A percentile compares a stretch with the other conserved stretches of the same genome.
Evolutionary conservation across 2,888 invertebrate species (phyloP).

Genomic region (Chalcosyrphus nemorum): DNA sequence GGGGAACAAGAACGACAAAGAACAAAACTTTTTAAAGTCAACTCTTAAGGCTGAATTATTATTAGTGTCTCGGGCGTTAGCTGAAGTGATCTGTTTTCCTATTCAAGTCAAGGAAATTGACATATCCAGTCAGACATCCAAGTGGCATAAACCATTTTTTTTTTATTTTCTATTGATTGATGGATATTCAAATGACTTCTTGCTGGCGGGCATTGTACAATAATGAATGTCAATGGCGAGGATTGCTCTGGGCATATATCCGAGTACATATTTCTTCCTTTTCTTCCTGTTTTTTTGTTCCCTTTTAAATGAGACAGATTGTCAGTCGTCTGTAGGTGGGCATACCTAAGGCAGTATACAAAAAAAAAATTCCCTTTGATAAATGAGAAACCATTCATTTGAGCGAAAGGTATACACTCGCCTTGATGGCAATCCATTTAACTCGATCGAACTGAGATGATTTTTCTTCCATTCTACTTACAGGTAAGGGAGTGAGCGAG

Average conservation of each 20-base stretch:
- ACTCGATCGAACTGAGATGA: conserved; percentile 19
- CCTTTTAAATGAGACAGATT: conserved; percentile 22
- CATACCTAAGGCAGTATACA: background rate
- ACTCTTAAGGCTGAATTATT: conserved; percentile 13
- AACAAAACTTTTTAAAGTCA: conserved; percentile 9
- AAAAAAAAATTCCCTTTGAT: conserved; percentile 12
- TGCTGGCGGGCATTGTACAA: conserved; percentile 10
- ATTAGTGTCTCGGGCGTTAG: background rate
- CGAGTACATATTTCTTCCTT: background rate
- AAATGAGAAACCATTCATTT: conserved; percentile 34
- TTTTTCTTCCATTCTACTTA: background rate
- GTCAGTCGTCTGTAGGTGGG: background rate
- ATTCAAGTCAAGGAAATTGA: conserved; percentile 43
- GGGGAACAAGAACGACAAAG: background rate
- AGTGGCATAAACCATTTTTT: conserved; percentile 51
- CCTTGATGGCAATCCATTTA: conserved; percentile 32
- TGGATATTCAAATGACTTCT: conserved; percentile 46
- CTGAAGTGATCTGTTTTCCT: background rate
- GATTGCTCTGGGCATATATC: background rate
- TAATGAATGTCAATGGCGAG: conserved; percentile 25
- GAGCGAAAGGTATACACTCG: conserved; percentile 10
- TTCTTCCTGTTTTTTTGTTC: background rate
- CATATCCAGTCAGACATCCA: conserved; percentile 37
- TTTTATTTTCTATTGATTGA: conserved; percentile 60
- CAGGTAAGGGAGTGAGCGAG: background rate